Base-by-base conservation (phyloP, 2,888 invertebrate species). In the Neelides folsomi region DNA sequence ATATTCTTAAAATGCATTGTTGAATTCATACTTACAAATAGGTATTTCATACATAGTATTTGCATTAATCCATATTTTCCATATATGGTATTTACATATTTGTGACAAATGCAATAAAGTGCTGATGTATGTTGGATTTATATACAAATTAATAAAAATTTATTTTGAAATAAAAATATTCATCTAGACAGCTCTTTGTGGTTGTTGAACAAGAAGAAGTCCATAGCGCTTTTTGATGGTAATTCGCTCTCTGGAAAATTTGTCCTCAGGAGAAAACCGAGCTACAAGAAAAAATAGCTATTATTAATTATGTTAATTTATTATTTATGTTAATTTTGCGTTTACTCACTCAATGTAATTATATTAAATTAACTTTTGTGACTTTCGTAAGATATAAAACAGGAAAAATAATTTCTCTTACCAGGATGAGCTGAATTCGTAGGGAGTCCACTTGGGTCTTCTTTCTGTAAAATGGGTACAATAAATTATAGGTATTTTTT, bases 181-280 rank as follows among this genome's bases (percentile, higher is more conserved):
- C 37, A 1, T 46, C 75, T 71, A 83, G 69, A 79, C 81, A 45
- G 79, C 73, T 39, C 81, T 80, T 66, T 80, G 77, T 8, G 88
- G 82, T 67, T 83, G 79, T 68, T 93, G 92, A 10, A 88, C 90
- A 8, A 86, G 76, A 18, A 94, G 76, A 15, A 94, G 76, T 18
- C 84, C 83, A 72, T 89, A 94, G 66, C 94, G 77, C 69, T 85
- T 84, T 74, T 95, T 94, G 57, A 92, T 81, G 9, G 79, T 83
- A 58, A 94, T 81, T 65, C 94, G 76, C 66, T 94, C 84, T 59
- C 84, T 78, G 1, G 92, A 93, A 71, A 84, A 90, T 70, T 88
- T 86, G 70, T 95, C 94, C 71, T 93, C 92, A 0, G 94, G 93
- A 1, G 94, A 90, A 71, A 94, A 95, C 43, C 90, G 82, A 53